These are phyloP conservation scores for Drosophila nikananu DNA, from an alignment of 1,140 invertebrate species.

Conservation along the genomic window DNA sequence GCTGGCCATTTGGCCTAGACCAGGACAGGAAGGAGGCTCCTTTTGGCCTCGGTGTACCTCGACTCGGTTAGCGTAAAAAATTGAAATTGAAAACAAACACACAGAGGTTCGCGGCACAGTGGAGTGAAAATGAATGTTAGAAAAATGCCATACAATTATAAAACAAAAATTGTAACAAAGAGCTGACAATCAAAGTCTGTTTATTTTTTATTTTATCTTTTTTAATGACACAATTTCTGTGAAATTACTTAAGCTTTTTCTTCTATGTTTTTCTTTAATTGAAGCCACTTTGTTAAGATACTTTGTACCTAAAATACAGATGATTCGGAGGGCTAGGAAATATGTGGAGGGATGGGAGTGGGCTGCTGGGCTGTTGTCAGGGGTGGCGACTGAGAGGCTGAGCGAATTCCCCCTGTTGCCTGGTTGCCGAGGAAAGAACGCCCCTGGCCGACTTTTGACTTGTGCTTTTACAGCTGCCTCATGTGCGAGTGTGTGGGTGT, in stretches of 20 bases:
- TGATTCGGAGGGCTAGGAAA: neutral
- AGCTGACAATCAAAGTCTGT: too few relatives aligned
- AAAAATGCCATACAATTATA: neutral
- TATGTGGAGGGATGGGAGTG: neutral
- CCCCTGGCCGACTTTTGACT: constrained; percentile 53
- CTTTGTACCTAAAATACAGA: too few relatives aligned
- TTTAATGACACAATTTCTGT: too few relatives aligned
- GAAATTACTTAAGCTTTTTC: neutral
- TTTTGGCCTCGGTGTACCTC: constrained; percentile 13
- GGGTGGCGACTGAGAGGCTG: neutral
- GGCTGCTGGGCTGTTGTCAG: neutral
- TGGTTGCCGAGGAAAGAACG: constrained; percentile 43
- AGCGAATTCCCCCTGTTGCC: neutral
- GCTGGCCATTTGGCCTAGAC: constrained; percentile 30
- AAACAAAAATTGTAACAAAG: neutral
- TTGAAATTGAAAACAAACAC: constrained; percentile 61
- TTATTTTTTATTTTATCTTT: too few relatives aligned
- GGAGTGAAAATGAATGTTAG: neutral
- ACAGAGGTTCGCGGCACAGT: constrained; percentile 3
- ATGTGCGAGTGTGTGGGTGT: constrained; percentile 27
- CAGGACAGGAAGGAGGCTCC: constrained; percentile 4
- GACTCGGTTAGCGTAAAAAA: constrained; percentile 30
- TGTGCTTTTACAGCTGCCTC: constrained; percentile 64
- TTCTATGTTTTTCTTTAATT: neutral
- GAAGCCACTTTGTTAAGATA: too few relatives aligned